phyloP scores from a whole-genome alignment of 2,888 invertebrate genomes.

The Prosopocoilus inquinatus region DNA sequence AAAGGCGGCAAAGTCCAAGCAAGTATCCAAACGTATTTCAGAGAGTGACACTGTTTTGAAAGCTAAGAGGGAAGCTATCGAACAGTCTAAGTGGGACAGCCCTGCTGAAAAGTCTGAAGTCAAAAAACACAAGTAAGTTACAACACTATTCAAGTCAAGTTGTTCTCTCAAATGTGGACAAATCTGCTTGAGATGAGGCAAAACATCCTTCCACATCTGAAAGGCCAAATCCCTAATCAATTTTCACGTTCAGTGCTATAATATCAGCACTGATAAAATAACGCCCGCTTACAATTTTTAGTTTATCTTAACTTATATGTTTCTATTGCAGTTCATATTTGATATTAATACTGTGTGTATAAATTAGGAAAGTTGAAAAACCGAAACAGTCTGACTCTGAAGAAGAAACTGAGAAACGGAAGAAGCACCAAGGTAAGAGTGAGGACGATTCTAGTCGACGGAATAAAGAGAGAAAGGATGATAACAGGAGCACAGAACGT shows the following conservation, averaged over 20 bases:
- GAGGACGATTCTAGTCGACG: constrained; percentile 22
- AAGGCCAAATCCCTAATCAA: neutral
- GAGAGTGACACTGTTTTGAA: constrained; percentile 6
- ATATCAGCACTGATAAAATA: neutral
- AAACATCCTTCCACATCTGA: neutral
- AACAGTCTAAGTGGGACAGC: constrained; percentile 34
- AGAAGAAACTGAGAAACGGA: constrained; percentile 7
- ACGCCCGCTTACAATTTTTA: neutral
- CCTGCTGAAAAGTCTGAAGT: constrained; percentile 26
- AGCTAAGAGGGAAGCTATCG: constrained; percentile 18
- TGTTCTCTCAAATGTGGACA: constrained; percentile 6
- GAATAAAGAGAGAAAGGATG: constrained; percentile 16
- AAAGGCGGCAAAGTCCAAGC: neutral
- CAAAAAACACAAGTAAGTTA: constrained; percentile 15
- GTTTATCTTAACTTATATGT: neutral
- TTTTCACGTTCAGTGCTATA: constrained; percentile 9
- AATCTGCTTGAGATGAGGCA: neutral
- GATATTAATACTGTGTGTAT: constrained; percentile 18
- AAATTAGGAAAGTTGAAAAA: constrained; percentile 25
- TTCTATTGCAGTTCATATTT: constrained; percentile 14
- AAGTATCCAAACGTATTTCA: neutral
- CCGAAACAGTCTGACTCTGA: constrained; percentile 10
- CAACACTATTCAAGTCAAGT: neutral
- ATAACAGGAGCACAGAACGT: constrained; percentile 18
- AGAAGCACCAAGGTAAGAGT: constrained; percentile 10